These are phyloP conservation scores for Adelges cooleyi DNA, from an alignment of 1,140 invertebrate genomes.

Conservation along the genomic window DNA sequence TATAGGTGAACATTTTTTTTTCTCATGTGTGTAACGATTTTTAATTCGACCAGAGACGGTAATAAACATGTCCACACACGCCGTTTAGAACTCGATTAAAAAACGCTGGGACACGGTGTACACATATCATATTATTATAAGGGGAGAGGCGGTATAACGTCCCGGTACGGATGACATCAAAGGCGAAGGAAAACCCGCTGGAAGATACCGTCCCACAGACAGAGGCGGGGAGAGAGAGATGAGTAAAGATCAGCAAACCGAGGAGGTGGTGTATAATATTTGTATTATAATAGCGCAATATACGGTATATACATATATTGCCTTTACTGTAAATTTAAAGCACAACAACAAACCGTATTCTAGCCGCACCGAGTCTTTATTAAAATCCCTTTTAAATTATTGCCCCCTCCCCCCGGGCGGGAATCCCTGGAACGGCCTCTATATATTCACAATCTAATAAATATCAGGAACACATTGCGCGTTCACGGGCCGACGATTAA, in stretches of 20 bases:
- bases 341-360: constrained; percentile 20
- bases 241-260: no score
- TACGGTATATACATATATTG: background rate
- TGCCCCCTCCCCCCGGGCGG: background rate
- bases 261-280: no score
- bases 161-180: constrained; percentile 1
- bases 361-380: background rate
- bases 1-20: no score
- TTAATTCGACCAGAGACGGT: constrained; percentile 4
- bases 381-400: constrained; percentile 26
- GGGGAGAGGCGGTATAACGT: background rate
- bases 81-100: constrained; percentile 25
- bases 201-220: background rate
- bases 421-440: background rate
- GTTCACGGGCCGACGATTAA: background rate
- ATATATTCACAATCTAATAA: no score
- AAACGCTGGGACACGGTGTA: background rate
- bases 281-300: background rate
- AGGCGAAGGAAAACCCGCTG: background rate
- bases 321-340: constrained; percentile 20
- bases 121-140: background rate
- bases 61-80: constrained; percentile 19
- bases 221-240: no score
- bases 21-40: constrained; percentile 9
- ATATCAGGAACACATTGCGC: background rate